Percentiles rank a stretch among this genome's conserved stretches.
These are phyloP conservation scores for Brevipalpus yothersi DNA, from an alignment of 1,140 invertebrate species.

Conservation along the genomic window DNA sequence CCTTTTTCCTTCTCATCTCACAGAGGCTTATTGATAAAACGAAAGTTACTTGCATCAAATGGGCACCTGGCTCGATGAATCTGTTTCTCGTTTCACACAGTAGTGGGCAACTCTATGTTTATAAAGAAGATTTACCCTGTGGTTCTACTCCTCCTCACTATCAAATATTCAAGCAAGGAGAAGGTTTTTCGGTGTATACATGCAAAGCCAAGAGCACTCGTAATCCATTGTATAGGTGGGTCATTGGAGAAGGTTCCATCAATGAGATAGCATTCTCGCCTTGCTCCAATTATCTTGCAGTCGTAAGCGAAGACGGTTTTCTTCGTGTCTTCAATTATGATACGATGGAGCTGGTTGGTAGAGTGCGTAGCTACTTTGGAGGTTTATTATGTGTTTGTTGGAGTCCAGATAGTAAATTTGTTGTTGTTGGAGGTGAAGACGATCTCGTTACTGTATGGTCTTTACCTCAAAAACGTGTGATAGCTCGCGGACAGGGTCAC, in stretches of 20 bases:
- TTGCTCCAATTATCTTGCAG: slow-evolving; percentile 66
- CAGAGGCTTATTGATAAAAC: slow-evolving; percentile 92
- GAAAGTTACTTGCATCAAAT: slow-evolving; percentile 91
- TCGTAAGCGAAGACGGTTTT: slow-evolving; percentile 87
- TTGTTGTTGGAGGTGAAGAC: slow-evolving; percentile 93
- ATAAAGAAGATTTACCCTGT: slow-evolving; percentile 82
- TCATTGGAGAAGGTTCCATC: slow-evolving; percentile 53
- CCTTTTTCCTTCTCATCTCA: slow-evolving; percentile 19
- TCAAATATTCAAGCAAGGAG: slow-evolving; percentile 81
- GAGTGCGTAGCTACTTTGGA: slow-evolving; percentile 85
- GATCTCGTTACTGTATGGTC: slow-evolving; percentile 97
- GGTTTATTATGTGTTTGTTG: slow-evolving; percentile 81
- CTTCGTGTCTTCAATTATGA: slow-evolving; percentile 89
- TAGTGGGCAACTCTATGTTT: slow-evolving; percentile 91
- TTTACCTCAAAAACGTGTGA: slow-evolving; percentile 65
- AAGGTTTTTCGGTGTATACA: slow-evolving; percentile 75
- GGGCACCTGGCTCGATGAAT: slow-evolving; percentile 79
- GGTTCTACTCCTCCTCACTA: slow-evolving; percentile 54
- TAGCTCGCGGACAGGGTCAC: slow-evolving; percentile 74
- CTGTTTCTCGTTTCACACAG: slow-evolving; percentile 79
- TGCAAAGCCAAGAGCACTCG: slow-evolving; percentile 87
- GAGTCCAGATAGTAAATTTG: slow-evolving; percentile 85
- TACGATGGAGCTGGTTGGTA: slow-evolving; percentile 76
- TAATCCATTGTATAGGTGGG: slow-evolving; percentile 73
- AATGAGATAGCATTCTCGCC: slow-evolving; percentile 96